phyloP scores from a whole-genome alignment of 2,797 vertebrate genomes.

The Steatocranus sp. region DNA sequence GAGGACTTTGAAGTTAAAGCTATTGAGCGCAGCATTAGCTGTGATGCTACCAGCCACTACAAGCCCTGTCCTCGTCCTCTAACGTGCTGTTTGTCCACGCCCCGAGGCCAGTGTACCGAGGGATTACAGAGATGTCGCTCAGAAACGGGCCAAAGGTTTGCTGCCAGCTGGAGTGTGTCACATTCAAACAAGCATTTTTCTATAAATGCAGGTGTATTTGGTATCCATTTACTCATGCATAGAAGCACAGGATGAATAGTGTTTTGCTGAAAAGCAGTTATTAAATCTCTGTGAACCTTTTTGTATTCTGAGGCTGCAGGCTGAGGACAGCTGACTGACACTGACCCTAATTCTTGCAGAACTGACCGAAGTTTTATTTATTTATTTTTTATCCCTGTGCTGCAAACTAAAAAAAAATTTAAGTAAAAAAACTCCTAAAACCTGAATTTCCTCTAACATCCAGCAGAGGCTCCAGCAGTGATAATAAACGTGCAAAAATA shows the following conservation, averaged over 20 bases:
- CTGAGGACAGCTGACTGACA: neutral
- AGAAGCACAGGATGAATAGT: neutral
- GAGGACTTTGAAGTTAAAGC: conserved; percentile 55
- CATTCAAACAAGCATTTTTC: neutral
- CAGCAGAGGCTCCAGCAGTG: neutral
- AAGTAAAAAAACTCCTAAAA: no score
- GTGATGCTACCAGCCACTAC: conserved; percentile 52
- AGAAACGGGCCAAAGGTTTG: conserved; percentile 1
- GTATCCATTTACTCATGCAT: neutral
- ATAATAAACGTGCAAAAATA: neutral
- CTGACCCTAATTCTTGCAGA: neutral
- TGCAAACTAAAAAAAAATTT: neutral
- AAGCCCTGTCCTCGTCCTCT: conserved; percentile 48
- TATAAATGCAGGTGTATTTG: conserved; percentile 45
- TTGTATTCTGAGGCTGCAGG: neutral
- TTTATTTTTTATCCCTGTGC: neutral
- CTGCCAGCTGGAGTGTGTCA: neutral
- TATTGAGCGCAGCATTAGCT: conserved; percentile 49
- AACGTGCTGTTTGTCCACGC: conserved; percentile 61
- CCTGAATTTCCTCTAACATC: neutral
- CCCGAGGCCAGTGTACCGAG: conserved; percentile 44
- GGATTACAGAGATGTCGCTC: conserved; percentile 35
- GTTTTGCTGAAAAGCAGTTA: neutral
- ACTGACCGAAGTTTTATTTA: neutral
- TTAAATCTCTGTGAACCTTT: conserved; percentile 1